Evolutionary conservation across 2,888 invertebrate species (phyloP).

Genomic region (Dolichomitus sp.): DNA sequence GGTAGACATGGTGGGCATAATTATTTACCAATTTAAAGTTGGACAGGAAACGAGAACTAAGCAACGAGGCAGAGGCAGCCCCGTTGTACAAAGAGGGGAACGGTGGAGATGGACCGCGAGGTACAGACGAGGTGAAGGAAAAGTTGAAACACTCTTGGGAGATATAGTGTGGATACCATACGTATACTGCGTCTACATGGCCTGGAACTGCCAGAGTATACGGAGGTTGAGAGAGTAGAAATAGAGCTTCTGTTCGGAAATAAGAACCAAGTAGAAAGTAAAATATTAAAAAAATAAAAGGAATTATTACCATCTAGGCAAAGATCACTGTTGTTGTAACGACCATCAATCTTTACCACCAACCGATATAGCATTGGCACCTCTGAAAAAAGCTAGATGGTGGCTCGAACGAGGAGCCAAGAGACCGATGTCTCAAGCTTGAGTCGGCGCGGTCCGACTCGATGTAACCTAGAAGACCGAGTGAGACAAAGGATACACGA

Average conservation of each 20-base stretch:
- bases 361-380: conserved; percentile 40
- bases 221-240: conserved; percentile 52
- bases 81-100: not conserved
- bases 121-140: conserved; percentile 17
- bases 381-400: not conserved
- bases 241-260: conserved; percentile 9
- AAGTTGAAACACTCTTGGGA: conserved; percentile 44
- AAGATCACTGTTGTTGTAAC: conserved; percentile 41
- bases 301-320: conserved; percentile 56
- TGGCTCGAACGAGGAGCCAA: conserved; percentile 56
- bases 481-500: conserved; percentile 36
- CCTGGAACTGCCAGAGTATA: conserved; percentile 12
- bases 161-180: conserved; percentile 23
- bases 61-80: not conserved
- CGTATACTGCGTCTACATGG: conserved; percentile 12
- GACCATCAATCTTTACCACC: conserved; percentile 48
- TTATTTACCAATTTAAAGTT: conserved; percentile 52
- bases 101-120: conserved; percentile 3
- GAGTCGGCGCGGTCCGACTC: conserved; percentile 40
- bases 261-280: conserved; percentile 62
- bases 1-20: conserved; percentile 16
- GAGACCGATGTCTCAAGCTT: conserved; percentile 60
- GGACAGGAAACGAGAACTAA: conserved; percentile 5
- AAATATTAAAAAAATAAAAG: conserved; percentile 54
- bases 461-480: conserved; percentile 46